A percentile compares a stretch with the other conserved stretches of the same genome.
These are phyloP conservation scores for Heteromurus nitidus DNA, from an alignment of 2,888 invertebrate genomes.

Conservation along the genomic window DNA sequence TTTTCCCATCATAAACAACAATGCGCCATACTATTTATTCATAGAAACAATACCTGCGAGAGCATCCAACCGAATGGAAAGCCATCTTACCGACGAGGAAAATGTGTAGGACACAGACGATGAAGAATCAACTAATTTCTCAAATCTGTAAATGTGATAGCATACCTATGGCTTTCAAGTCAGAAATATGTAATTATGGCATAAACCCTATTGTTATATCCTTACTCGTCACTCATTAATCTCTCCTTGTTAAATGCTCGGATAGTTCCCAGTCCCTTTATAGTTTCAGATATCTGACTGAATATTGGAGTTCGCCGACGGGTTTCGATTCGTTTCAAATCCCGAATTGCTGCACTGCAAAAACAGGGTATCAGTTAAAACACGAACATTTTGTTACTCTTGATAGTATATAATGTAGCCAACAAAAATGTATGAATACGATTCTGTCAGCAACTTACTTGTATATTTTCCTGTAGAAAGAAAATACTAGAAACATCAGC, in stretches of 20 bases:
- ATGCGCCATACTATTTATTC: background rate
- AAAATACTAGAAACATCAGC: slow-evolving; percentile 76
- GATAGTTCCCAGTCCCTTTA: slow-evolving; percentile 80
- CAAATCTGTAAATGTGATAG: slow-evolving; percentile 68
- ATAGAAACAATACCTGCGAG: slow-evolving; percentile 74
- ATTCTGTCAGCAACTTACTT: slow-evolving; percentile 68
- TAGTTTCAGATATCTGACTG: slow-evolving; percentile 79
- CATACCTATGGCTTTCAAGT: no score
- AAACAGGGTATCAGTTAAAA: background rate
- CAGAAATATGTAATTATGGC: background rate
- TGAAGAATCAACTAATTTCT: slow-evolving; percentile 64
- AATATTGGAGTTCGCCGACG: slow-evolving; percentile 79
- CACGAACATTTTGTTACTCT: no score
- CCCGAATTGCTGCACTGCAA: slow-evolving; percentile 77
- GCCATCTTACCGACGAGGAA: slow-evolving; percentile 78
- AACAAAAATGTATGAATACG: background rate
- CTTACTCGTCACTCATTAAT: slow-evolving; percentile 77
- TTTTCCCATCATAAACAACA: background rate
- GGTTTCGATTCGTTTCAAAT: slow-evolving; percentile 79
- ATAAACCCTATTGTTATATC: background rate
- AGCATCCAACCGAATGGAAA: slow-evolving; percentile 77
- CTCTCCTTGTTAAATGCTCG: slow-evolving; percentile 80
- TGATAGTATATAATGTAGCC: no score
- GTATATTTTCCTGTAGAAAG: slow-evolving; percentile 76
- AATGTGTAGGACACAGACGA: slow-evolving; percentile 76